Evolutionary conservation across 64 coral and sea anemone species (phyloP).

Genomic region (Dendronephthya gigantea): DNA sequence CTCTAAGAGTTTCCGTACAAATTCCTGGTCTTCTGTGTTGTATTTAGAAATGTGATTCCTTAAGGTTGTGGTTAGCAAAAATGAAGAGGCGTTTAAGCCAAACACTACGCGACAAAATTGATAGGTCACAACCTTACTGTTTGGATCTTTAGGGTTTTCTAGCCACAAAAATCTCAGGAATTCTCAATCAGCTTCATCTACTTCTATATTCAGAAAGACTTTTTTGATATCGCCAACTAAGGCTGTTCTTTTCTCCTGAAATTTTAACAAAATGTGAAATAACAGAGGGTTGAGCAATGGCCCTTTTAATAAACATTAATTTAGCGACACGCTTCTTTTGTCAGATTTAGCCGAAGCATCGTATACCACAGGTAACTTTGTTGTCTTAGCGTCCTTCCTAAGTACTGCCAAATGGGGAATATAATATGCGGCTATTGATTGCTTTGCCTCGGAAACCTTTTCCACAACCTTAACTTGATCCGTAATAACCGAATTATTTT

Average conservation of each 20-base stretch:
- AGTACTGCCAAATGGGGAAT: conserved; percentile 28
- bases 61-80: too few species aligned
- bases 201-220: conserved; percentile 32
- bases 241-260: background rate
- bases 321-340: background rate
- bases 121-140: too few species aligned
- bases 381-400: conserved; percentile 25
- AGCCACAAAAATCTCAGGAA: conserved; percentile 24
- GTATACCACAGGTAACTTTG: background rate
- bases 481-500: too few species aligned
- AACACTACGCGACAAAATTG: too few species aligned
- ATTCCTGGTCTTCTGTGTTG: background rate
- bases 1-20: conserved; percentile 24
- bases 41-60: conserved; percentile 29
- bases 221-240: conserved; percentile 29
- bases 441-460: background rate
- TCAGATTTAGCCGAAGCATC: conserved; percentile 18
- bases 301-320: conserved; percentile 32
- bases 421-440: background rate
- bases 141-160: too few species aligned
- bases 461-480: too few species aligned
- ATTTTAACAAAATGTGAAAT: conserved; percentile 25
- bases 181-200: conserved; percentile 21
- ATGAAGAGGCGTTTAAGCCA: too few species aligned
- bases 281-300: conserved; percentile 26